Conservation (phyloP, 1,140 invertebrate genomes). For the Belonocnema kinseyi region DNA sequence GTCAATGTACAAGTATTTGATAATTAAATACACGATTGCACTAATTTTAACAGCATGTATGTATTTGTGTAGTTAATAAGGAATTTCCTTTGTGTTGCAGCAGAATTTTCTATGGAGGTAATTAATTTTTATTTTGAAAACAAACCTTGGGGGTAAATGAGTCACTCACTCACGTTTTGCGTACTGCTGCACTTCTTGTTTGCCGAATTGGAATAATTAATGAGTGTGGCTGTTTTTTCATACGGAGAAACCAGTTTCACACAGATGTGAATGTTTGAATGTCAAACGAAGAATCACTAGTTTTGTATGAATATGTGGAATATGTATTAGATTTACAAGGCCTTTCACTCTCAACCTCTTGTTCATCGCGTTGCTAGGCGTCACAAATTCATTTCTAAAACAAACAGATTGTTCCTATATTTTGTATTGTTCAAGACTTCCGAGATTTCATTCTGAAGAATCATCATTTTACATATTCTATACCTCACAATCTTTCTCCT, state of each 20-base stretch:
- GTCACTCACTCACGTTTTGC: no score
- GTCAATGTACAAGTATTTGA: no score
- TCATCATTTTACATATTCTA: no score
- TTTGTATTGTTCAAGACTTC: neutral
- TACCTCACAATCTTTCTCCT: no score
- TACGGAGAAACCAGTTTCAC: neutral
- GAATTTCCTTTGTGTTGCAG: no score
- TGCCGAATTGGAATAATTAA: neutral
- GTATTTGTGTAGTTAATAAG: no score
- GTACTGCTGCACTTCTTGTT: no score
- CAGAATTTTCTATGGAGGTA: no score
- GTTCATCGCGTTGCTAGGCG: neutral
- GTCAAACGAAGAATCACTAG: neutral
- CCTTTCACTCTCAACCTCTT: constrained; percentile 13
- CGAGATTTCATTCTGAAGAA: neutral
- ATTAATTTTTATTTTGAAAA: no score
- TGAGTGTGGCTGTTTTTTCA: neutral
- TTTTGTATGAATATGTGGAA: neutral
- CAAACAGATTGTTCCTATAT: neutral
- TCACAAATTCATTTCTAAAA: constrained; percentile 10
- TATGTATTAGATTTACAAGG: neutral
- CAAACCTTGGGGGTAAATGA: no score
- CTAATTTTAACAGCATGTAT: no score
- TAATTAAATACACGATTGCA: no score
- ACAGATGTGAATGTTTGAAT: neutral